Evolutionary conservation across 2,113 vertebrate species (phyloP).

Genomic region (Amazona vittata): DNA sequence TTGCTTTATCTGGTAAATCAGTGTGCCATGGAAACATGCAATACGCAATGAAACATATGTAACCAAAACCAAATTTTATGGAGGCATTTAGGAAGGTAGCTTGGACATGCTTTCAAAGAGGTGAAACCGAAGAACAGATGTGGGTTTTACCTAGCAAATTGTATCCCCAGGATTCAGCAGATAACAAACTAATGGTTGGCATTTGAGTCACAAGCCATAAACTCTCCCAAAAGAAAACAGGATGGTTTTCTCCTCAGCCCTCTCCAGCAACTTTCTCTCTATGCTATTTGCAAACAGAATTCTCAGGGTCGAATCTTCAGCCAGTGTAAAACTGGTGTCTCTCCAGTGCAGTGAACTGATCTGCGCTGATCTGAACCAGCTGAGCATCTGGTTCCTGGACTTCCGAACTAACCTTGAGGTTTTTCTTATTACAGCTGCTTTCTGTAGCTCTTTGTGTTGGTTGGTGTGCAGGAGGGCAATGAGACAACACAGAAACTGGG

Average conservation of each 20-base stretch:
- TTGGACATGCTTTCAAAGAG: conserved; percentile 40
- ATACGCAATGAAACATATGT: conserved; percentile 50
- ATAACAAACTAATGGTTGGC: background rate
- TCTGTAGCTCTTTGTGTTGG: background rate
- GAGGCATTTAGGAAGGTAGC: conserved; percentile 22
- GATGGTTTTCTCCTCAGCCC: background rate
- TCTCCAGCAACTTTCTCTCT: background rate
- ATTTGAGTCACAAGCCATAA: conserved; percentile 23
- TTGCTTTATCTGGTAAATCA: conserved; percentile 59
- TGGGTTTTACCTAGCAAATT: background rate
- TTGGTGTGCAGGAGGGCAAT: background rate
- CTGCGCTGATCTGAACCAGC: background rate
- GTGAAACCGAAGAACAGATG: conserved; percentile 32
- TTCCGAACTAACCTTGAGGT: background rate
- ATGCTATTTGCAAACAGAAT: background rate
- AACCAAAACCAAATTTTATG: conserved; percentile 53
- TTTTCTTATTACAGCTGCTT: conserved; percentile 33
- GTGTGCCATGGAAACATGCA: conserved; percentile 50
- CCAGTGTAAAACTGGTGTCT: background rate
- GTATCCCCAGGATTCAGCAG: background rate
- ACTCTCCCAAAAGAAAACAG: background rate
- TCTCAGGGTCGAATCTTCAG: background rate
- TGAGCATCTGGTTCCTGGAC: background rate
- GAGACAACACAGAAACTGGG: background rate
- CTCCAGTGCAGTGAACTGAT: background rate